phyloP scores from a whole-genome alignment of 2,113 vertebrate species.

The Aegithalos caudatus region DNA sequence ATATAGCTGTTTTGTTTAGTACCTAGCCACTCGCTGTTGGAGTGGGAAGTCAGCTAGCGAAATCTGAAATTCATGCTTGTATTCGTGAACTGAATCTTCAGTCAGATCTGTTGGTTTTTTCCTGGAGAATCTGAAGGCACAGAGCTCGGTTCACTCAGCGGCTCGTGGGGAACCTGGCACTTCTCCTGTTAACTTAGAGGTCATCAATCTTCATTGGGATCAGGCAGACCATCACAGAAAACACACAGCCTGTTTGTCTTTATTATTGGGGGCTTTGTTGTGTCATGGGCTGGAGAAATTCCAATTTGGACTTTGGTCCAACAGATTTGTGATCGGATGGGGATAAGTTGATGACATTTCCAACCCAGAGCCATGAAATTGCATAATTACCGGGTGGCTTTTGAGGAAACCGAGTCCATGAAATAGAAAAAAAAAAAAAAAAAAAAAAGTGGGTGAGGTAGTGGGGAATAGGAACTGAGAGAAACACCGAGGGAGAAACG shows the following conservation, averaged over 20 bases:
- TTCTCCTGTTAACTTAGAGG: slow-evolving; percentile 58
- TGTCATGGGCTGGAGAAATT: slow-evolving; percentile 67
- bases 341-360: background rate
- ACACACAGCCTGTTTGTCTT: slow-evolving; percentile 73
- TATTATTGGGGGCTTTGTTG: slow-evolving; percentile 71
- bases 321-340: background rate
- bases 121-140: slow-evolving; percentile 45
- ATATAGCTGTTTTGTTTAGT: slow-evolving; percentile 48
- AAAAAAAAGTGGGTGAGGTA: background rate
- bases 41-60: slow-evolving; percentile 29
- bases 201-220: slow-evolving; percentile 72
- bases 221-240: slow-evolving; percentile 70
- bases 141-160: slow-evolving; percentile 9
- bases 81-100: slow-evolving; percentile 43
- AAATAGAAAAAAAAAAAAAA: background rate
- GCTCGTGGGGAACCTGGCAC: slow-evolving; percentile 44
- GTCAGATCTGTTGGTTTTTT: slow-evolving; percentile 27
- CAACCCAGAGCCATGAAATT: background rate
- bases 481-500: background rate
- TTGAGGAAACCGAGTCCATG: background rate
- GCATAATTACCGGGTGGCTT: background rate
- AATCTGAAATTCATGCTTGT: slow-evolving; percentile 47
- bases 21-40: background rate
- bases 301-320: slow-evolving; percentile 43
- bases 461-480: background rate